phyloP scores from a whole-genome alignment of 2,113 vertebrate species.

The Hemibagrus wyckioides region DNA sequence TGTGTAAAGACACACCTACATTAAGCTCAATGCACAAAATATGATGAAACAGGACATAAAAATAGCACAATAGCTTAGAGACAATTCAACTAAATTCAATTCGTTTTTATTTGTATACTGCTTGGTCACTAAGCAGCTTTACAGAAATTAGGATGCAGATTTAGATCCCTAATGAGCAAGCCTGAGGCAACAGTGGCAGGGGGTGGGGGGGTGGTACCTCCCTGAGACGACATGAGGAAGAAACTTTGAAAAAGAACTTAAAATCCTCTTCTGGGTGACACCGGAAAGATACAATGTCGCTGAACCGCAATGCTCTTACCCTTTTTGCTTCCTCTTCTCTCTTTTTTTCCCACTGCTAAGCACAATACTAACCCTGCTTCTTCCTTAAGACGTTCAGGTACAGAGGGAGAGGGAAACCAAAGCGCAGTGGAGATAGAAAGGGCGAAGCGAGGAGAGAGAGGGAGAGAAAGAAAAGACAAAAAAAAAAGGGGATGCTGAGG shows the following conservation, averaged over 20 bases:
- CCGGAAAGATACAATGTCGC: slow-evolving; percentile 26
- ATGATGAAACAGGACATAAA: background rate
- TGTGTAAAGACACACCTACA: background rate
- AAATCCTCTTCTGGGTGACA: slow-evolving; percentile 14
- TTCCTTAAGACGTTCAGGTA: background rate
- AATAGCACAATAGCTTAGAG: background rate
- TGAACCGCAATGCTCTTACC: slow-evolving; percentile 32
- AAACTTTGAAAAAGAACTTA: background rate
- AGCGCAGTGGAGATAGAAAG: slow-evolving; percentile 31
- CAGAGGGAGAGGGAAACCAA: slow-evolving; percentile 24
- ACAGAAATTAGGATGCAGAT: background rate
- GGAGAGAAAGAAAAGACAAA: slow-evolving; percentile 4
- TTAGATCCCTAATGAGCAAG: background rate
- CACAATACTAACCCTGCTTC: slow-evolving; percentile 23
- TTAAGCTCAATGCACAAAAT: background rate
- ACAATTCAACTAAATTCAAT: background rate
- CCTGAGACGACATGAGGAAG: background rate
- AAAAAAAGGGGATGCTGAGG: slow-evolving; percentile 60
- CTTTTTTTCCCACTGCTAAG: slow-evolving; percentile 23
- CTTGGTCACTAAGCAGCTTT: background rate
- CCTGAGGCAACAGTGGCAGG: background rate
- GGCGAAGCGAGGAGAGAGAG: slow-evolving; percentile 13
- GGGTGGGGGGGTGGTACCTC: no score
- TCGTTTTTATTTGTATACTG: background rate
- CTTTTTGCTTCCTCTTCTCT: slow-evolving; percentile 12